Evolutionary conservation across 2,113 vertebrate species (phyloP), one percentile per base, ranked within the genome.

Genomic region (Vidua chalybeata): DNA sequence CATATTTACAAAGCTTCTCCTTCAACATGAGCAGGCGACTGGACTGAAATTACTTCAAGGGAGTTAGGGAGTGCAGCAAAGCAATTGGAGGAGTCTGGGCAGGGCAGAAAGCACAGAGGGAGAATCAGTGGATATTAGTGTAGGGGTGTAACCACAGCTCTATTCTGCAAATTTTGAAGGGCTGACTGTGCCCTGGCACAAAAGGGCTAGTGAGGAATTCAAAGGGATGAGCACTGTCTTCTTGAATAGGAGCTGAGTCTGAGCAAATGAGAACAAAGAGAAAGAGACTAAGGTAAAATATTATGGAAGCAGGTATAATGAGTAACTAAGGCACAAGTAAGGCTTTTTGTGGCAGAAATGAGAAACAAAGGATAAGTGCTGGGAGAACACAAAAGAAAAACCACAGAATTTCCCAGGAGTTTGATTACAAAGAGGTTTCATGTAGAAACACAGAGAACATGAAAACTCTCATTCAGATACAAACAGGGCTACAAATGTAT

Each of bases 1-100:
- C 21, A 4, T 35, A 48, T 20, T 59, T 37, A 76, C 51, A 62
- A 79, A 81, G 37, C 18, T 86, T 33, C 48, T 86, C 26, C 39
- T 39, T 35, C n/a, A 62, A 17, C 0, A 3, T 27, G 6, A 84
- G 39, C 17, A 31, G 66, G 37, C 0, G 7, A 15, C 28, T 45
- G 45, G 12, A 46, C 13, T 3, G 48, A 23, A n/a, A 80, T 43
- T 30, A 14, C n/a, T 87, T 82, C 27, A 37, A 41, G 37, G 6
- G 39, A 26, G 9, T 21, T 3, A 6, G 46, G 48, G 46, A 69
- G 31, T 41, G 39, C 1, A 2, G 56, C 33, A 71, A 41, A 89
- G n/a, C 6, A 15, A 28, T 15, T 1, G 1, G 33, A 93, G 54
- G 37, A 84, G 23, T 35, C 75, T 88, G 67, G 46, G 78, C 51